Base-by-base conservation (phyloP, 64 coral and sea anemone genomes). In the Stichodactyla mertensii region DNA sequence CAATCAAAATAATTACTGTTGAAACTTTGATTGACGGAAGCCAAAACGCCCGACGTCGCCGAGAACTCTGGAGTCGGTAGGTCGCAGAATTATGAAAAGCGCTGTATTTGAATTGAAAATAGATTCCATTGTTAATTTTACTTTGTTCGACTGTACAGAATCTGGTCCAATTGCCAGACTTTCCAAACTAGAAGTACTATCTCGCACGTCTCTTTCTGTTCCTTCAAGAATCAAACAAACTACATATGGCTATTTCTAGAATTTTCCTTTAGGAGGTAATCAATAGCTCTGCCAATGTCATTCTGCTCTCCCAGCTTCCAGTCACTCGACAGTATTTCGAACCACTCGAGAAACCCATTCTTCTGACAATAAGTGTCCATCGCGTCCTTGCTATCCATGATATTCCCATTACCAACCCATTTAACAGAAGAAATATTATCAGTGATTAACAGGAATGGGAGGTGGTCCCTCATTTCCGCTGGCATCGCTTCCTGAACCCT, bases 281-380 rank as follows among this genome's bases (percentile, higher is more conserved):
- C 78, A 19, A 81, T 55, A 15, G 78, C 52, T 20, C 52, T 52
- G 19, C 78, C 78, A 81, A 81, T 55, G 8, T 53, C 78, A 54
- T 81, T 81, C 14, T 81, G 14, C 31, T 81, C 51, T 54, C 78
- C 78, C 4, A 81, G 53, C n/a, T 10, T 81, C 52, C 78, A 81
- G 16, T 81, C 51, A 81, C 78, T 81, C 78, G 52, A 54, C 16
- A 81, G 51, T 20, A 81, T 81, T 81, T 81, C 36, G n/a, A 81
- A 81, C 78, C 78, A 81, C 51, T 81, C n/a, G 16, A 54, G 13
- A 81, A 81, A 81, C 16, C 78, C 78, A 16, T 81, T 81, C 51
- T 55, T 16, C 36, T 55, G 1, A 54, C 78, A 81, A 81, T 54
- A 81, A 5, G 15, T 19, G 36, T 81, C 53, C 78, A 81, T 55